A percentile compares a stretch with the other conserved stretches of the same genome.
phyloP scores from a whole-genome alignment of 2,113 vertebrate genomes.

The Crocuta crocuta region DNA sequence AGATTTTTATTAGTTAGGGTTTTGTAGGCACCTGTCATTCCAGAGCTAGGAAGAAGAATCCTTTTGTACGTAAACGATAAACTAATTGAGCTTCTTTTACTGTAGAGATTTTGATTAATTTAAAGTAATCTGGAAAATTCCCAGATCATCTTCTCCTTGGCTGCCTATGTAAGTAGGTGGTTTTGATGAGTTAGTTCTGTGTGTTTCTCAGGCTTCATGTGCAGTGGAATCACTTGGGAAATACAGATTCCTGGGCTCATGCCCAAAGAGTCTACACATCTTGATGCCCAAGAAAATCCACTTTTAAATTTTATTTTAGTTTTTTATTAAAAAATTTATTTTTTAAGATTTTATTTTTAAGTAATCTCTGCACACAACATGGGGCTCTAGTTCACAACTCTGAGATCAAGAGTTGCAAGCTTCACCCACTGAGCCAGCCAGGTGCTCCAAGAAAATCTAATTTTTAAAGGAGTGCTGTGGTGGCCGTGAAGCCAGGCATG shows the following conservation, averaged over 20 bases:
- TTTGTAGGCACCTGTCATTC: neutral
- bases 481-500: neutral
- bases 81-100: neutral
- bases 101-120: slow-evolving; percentile 43
- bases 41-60: neutral
- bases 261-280: neutral
- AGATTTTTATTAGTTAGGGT: neutral
- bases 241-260: neutral
- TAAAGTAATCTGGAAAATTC: slow-evolving; percentile 48
- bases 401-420: too few relatives aligned
- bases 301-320: too few relatives aligned
- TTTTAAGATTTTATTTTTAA: too few relatives aligned
- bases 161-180: neutral
- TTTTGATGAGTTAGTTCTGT: neutral
- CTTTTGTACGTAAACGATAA: neutral
- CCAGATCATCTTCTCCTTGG: neutral
- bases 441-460: neutral
- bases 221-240: slow-evolving; percentile 11
- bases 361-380: too few relatives aligned
- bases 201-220: neutral
- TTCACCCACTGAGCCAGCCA: too few relatives aligned
- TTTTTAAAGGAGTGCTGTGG: neutral
- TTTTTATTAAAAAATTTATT: too few relatives aligned
- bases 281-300: neutral
- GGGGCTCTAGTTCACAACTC: too few relatives aligned